phyloP scores from a whole-genome alignment of 2,797 vertebrate species.

The Furcifer pardalis region DNA sequence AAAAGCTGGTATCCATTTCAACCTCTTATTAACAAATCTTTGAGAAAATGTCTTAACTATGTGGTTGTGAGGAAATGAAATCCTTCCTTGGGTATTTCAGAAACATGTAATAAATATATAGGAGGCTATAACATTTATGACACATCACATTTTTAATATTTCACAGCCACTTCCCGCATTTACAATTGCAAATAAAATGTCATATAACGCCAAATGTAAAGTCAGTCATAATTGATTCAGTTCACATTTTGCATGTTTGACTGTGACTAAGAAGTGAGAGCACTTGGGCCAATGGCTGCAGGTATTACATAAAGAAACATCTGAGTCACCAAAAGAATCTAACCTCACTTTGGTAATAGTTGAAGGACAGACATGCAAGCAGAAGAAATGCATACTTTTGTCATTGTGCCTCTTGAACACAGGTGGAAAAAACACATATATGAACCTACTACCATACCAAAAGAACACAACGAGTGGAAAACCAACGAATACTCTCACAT shows the following conservation, averaged over 20 bases:
- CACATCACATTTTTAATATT: conserved; percentile 67
- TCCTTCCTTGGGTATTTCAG: conserved; percentile 42
- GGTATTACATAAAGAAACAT: conserved; percentile 25
- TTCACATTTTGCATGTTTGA: conserved; percentile 58
- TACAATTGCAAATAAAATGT: conserved; percentile 70
- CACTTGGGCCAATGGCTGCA: conserved; percentile 20
- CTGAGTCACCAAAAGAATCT: conserved; percentile 1
- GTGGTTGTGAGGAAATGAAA: conserved; percentile 49
- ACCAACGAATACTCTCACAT: background rate
- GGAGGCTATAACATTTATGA: conserved; percentile 69
- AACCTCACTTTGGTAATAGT: conserved; percentile 6
- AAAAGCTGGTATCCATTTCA: conserved; percentile 55
- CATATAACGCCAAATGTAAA: conserved; percentile 68
- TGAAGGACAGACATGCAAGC: background rate
- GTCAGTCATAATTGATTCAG: conserved; percentile 68
- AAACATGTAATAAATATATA: conserved; percentile 68
- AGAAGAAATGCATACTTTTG: background rate
- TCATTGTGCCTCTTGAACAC: background rate
- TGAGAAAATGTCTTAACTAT: conserved; percentile 45
- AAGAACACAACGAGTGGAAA: background rate
- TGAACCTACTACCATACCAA: background rate
- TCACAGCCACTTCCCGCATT: conserved; percentile 70
- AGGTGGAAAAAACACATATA: background rate
- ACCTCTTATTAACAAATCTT: conserved; percentile 50
- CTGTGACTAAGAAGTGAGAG: conserved; percentile 51